Conservation (phyloP, 2,113 vertebrate species). For the Carassius gibelio region DNA sequence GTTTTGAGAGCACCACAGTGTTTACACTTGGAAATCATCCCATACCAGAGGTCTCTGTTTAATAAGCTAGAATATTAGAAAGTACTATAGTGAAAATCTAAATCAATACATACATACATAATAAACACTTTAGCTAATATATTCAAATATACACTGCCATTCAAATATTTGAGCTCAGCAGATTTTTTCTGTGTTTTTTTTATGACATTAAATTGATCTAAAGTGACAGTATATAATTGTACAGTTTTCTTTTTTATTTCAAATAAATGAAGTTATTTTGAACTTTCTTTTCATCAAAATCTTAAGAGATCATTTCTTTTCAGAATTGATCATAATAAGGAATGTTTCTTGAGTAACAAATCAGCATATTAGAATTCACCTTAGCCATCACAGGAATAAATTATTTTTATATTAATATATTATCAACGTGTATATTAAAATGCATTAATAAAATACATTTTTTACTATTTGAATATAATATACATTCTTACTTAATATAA, state of each 20-base stretch:
- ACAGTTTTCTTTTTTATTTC: not conserved
- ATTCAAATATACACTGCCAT: not conserved
- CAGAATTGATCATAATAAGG: too few species aligned
- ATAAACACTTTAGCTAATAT: not conserved
- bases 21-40: constrained; percentile 3
- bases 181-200: not conserved
- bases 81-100: not conserved
- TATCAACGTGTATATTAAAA: not conserved
- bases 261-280: not conserved
- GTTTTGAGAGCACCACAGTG: not conserved
- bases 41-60: not conserved
- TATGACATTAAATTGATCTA: not conserved
- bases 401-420: too few species aligned
- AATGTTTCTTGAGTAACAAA: too few species aligned
- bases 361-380: too few species aligned
- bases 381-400: too few species aligned
- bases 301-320: not conserved
- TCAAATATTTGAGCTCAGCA: not conserved
- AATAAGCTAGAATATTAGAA: not conserved
- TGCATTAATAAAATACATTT: not conserved
- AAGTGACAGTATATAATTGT: not conserved
- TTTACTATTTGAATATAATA: not conserved
- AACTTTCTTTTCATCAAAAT: not conserved
- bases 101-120: not conserved
- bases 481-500: not conserved